Conservation (phyloP, 2,113 vertebrate species). For the Pelvicachromis taeniatus region DNA sequence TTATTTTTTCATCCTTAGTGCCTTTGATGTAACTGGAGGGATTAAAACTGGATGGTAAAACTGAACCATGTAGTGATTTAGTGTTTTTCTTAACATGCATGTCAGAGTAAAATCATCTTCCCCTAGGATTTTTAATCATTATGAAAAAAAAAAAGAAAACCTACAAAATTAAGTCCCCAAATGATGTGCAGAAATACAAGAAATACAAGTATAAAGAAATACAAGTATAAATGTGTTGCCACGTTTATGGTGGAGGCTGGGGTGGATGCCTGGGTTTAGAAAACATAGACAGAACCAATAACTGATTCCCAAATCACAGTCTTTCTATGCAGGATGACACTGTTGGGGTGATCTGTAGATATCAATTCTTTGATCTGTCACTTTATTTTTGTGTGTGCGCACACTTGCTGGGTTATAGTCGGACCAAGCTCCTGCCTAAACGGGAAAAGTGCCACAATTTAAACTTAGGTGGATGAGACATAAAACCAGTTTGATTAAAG, state of each 20-base stretch:
- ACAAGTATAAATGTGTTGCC: background rate
- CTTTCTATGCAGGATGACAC: background rate
- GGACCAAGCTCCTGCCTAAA: fast-evolving
- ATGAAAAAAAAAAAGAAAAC: background rate
- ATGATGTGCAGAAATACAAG: background rate
- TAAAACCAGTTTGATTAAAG: background rate
- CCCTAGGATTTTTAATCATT: background rate
- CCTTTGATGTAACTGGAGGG: background rate
- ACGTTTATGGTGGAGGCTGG: background rate
- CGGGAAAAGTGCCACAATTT: background rate
- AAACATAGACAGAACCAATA: background rate
- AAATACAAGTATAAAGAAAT: background rate
- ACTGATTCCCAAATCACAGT: background rate
- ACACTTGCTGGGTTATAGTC: background rate
- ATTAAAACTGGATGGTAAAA: background rate
- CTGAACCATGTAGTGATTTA: background rate
- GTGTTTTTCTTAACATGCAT: background rate
- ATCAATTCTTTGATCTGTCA: fast-evolving
- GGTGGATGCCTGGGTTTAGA: background rate
- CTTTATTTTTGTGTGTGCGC: background rate
- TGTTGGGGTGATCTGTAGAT: background rate
- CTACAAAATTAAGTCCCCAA: background rate
- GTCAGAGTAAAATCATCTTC: background rate
- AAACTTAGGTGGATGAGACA: background rate
- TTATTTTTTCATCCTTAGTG: background rate